A percentile compares a stretch with the other conserved stretches of the same genome.
phyloP scores from a whole-genome alignment of 2,797 vertebrate species.

The Lepilemur ruficaudatus region DNA sequence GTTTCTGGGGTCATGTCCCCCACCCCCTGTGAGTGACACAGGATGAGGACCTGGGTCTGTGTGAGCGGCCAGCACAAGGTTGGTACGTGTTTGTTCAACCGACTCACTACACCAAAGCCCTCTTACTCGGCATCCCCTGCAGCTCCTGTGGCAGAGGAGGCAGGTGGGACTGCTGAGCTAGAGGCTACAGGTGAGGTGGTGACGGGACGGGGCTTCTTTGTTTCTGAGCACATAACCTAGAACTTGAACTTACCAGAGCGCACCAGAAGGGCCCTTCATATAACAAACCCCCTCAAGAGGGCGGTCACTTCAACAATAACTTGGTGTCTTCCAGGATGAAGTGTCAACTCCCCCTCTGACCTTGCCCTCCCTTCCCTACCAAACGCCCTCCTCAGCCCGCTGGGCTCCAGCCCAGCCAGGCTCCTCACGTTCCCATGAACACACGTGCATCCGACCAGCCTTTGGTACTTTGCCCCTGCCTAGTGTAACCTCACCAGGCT shows the following conservation, averaged over 20 bases:
- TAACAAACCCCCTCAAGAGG: background rate
- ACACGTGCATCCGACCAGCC: background rate
- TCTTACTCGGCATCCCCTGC: background rate
- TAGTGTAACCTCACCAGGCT: background rate
- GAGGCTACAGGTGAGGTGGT: background rate
- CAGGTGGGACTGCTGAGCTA: background rate
- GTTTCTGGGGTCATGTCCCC: background rate
- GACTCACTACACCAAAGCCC: background rate
- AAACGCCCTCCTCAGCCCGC: background rate
- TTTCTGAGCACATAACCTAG: background rate
- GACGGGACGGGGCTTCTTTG: background rate
- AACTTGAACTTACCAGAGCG: background rate
- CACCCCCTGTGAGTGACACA: background rate
- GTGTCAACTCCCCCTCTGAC: background rate
- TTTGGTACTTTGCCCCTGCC: background rate
- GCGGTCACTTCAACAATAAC: background rate
- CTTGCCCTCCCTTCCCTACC: background rate
- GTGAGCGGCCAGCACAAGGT: background rate
- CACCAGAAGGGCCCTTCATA: background rate
- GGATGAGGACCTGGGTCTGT: background rate
- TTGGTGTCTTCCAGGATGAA: background rate
- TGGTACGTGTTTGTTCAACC: background rate
- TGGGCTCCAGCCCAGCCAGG: background rate
- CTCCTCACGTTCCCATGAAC: background rate
- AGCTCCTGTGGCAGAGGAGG: background rate